Percentiles rank a stretch among this genome's conserved stretches.
phyloP scores from a whole-genome alignment of 2,113 vertebrate species.

The Hymenochirus boettgeri region DNA sequence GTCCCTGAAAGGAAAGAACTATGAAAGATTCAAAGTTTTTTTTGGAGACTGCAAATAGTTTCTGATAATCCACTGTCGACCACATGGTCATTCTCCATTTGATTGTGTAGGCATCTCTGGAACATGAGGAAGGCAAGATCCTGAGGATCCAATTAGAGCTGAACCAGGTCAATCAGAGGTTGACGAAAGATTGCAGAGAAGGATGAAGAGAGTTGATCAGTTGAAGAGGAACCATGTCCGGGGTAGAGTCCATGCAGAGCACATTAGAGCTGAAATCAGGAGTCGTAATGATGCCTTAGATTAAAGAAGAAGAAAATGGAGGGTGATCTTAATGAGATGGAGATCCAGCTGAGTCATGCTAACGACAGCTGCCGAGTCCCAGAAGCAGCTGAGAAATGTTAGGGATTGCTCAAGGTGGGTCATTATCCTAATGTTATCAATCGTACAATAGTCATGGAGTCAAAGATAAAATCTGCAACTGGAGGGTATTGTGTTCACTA shows the following conservation, averaged over 20 bases:
- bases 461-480: conserved; percentile 59
- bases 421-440: too few species aligned
- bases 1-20: neutral
- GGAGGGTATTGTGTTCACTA: neutral
- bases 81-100: neutral
- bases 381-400: conserved; percentile 64
- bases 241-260: conserved; percentile 56
- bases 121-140: conserved; percentile 70
- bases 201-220: conserved; percentile 71
- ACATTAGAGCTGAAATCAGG: conserved; percentile 56
- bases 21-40: too few species aligned
- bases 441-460: conserved; percentile 51
- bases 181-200: conserved; percentile 71
- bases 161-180: conserved; percentile 70
- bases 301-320: conserved; percentile 69
- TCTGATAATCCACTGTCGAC: too few species aligned
- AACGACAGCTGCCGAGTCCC: conserved; percentile 65
- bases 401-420: conserved; percentile 65
- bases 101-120: conserved; percentile 54
- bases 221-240: conserved; percentile 64
- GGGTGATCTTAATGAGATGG: conserved; percentile 69
- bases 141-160: conserved; percentile 69
- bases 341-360: conserved; percentile 64
- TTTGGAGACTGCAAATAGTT: too few species aligned
- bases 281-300: conserved; percentile 64